Evolutionary conservation across 2,888 invertebrate species (phyloP), one percentile per base, ranked within the genome.

Genomic region (Nasonovia ribisnigri): DNA sequence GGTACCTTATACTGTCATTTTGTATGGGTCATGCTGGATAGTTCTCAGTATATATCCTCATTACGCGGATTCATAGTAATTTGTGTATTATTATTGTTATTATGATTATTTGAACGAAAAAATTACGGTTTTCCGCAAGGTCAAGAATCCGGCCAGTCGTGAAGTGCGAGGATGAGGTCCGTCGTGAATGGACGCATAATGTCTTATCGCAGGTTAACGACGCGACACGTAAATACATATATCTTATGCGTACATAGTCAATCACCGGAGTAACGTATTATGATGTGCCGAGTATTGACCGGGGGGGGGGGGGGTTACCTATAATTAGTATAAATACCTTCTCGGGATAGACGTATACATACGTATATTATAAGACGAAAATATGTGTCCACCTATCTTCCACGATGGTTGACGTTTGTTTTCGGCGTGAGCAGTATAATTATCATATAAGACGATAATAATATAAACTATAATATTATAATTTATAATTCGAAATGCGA

Each of bases 51-150:
- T n/a, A n/a, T n/a, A 57, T 57, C 57, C 57, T 57, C 26, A 43
- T 91, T 43, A 57, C 29, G 57, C 46, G 6, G 77, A 6, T 77
- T 36, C 77, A 36, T 36, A 77, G 20, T 36, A 20, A 16, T 36
- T 8, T 6, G n/a, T 20, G 36, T 77, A 77, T 8, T 67, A 67
- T n/a, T n/a, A 67, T 67, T n/a, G n/a, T 67, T 13, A n/a, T n/a
- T 77, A 36, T 20, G 77, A 36, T 77, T 77, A 20, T 77, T 77
- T 29, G 86, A 29, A 36, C 42, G 46, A 67, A 92, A 92, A 88
- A 54, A 77, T 88, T 92, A 88, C 88, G 92, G 92, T 92, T 92
- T 92, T 67, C 51, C 88, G 67, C 88, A 88, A 92, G 92, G 87
- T 92, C 92, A 88, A 67, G 88, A 87, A 92, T 77, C 88, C 88